Percentiles rank a stretch among this genome's conserved stretches.
Conservation (phyloP, 2,113 vertebrate genomes). For the Pteronura brasiliensis region DNA sequence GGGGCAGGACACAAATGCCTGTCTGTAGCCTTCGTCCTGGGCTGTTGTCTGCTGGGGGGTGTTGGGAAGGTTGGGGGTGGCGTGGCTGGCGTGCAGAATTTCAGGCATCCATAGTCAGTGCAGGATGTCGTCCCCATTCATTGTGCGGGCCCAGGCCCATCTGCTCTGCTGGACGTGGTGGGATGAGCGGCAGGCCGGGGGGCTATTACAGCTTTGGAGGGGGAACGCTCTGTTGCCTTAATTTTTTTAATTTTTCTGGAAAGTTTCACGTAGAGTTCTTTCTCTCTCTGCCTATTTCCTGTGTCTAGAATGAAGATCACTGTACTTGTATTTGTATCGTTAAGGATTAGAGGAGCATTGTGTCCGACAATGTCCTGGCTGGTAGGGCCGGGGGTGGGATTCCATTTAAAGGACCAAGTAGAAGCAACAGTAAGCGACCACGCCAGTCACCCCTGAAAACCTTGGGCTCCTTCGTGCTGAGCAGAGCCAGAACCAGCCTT, state of each 20-base stretch:
- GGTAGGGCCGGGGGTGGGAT: background rate
- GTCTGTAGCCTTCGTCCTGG: background rate
- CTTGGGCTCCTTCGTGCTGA: fast-evolving
- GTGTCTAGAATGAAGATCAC: background rate
- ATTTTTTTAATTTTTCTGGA: background rate
- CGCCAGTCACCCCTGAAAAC: background rate
- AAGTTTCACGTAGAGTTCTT: background rate
- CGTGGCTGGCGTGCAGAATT: background rate
- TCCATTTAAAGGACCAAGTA: background rate
- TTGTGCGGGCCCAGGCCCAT: background rate
- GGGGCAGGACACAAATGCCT: background rate
- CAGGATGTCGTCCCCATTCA: fast-evolving
- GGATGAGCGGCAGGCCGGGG: fast-evolving
- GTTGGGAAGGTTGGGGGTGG: background rate
- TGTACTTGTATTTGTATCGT: too few relatives aligned
- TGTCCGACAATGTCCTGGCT: background rate
- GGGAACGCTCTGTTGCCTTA: too few relatives aligned
- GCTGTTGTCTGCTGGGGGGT: background rate
- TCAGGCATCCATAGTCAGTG: fast-evolving
- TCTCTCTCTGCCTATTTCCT: background rate
- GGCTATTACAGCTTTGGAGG: background rate
- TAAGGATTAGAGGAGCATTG: too few relatives aligned
- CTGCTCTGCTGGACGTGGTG: background rate
- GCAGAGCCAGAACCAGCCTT: background rate
- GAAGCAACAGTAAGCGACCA: too few relatives aligned